phyloP scores from a whole-genome alignment of 1,140 invertebrate genomes.

The Campoletis sonorensis region DNA sequence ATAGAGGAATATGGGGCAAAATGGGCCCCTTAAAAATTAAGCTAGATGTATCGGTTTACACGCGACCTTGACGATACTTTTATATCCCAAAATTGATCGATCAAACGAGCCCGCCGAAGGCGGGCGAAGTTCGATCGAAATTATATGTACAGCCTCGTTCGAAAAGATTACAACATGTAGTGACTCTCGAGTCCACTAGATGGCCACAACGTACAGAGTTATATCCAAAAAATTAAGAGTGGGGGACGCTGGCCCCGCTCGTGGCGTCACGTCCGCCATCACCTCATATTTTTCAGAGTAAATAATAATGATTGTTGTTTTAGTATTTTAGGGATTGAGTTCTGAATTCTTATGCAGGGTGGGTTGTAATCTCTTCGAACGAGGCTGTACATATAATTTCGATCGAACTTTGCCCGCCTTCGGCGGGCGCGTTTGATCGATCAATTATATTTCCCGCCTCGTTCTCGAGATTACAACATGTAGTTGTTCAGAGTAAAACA shows the following conservation, averaged over 20 bases:
- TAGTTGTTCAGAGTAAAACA: neutral
- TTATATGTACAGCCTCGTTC: constrained; percentile 20
- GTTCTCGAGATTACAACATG: neutral
- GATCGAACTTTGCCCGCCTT: neutral
- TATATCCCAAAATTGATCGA: constrained; percentile 7
- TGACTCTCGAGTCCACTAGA: constrained; percentile 16
- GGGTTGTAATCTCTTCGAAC: neutral
- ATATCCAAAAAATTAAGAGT: neutral
- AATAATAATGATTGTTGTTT: constrained; percentile 4
- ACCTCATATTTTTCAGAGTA: neutral
- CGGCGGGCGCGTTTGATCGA: neutral
- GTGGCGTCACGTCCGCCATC: neutral
- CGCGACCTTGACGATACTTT: too few species aligned
- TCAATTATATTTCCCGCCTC: constrained; percentile 10
- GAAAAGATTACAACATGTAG: constrained; percentile 16
- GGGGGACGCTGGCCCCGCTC: neutral
- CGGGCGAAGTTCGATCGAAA: constrained; percentile 5
- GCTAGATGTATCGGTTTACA: too few species aligned
- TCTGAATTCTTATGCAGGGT: neutral
- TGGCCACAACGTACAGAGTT: constrained; percentile 8
- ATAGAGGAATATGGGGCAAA: too few species aligned
- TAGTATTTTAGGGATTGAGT: neutral
- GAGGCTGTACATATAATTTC: neutral
- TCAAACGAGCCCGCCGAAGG: neutral
- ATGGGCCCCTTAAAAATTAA: too few species aligned